A percentile compares a stretch with the other conserved stretches of the same genome.
Conservation (phyloP, 2,113 vertebrate species). For the Genyomyrus donnyi region DNA sequence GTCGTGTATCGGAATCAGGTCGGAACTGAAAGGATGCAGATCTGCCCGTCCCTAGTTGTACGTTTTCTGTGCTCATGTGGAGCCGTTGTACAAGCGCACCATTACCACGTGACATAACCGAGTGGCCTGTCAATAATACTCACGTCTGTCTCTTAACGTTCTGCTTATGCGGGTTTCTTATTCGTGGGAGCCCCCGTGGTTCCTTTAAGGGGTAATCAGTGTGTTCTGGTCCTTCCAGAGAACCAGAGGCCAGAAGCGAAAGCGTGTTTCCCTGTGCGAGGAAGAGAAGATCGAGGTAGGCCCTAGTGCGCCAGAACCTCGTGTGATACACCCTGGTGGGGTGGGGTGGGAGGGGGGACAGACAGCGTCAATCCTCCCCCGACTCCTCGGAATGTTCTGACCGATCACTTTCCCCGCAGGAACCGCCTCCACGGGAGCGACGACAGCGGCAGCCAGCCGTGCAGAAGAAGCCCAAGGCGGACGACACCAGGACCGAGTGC, state of each 20-base stretch:
- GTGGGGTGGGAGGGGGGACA: too few relatives aligned
- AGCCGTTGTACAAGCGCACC: neutral
- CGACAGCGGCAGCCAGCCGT: constrained; percentile 80
- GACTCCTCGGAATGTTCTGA: constrained; percentile 35
- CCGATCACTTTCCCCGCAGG: constrained; percentile 63
- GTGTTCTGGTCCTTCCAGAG: constrained; percentile 62
- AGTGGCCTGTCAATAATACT: neutral
- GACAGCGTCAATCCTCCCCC: neutral
- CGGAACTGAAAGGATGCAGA: too few relatives aligned
- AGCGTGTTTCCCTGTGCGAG: constrained; percentile 74
- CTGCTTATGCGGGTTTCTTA: neutral
- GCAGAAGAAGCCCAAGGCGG: constrained; percentile 89
- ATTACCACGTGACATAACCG: neutral
- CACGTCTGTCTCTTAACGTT: neutral
- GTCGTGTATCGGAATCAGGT: too few relatives aligned
- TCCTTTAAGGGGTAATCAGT: neutral
- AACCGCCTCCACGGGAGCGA: constrained; percentile 80
- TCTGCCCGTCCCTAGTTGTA: too few relatives aligned
- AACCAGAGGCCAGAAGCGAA: constrained; percentile 92
- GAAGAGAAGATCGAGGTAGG: constrained; percentile 86
- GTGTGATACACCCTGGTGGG: neutral
- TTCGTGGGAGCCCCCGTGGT: constrained; percentile 8
- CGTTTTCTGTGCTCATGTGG: neutral
- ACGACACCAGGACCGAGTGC: constrained; percentile 88
- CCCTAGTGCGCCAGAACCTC: constrained; percentile 12